A percentile compares a stretch with the other conserved stretches of the same genome.
Conservation (phyloP, 2,888 invertebrate species). For the Pyrrhia umbra region DNA sequence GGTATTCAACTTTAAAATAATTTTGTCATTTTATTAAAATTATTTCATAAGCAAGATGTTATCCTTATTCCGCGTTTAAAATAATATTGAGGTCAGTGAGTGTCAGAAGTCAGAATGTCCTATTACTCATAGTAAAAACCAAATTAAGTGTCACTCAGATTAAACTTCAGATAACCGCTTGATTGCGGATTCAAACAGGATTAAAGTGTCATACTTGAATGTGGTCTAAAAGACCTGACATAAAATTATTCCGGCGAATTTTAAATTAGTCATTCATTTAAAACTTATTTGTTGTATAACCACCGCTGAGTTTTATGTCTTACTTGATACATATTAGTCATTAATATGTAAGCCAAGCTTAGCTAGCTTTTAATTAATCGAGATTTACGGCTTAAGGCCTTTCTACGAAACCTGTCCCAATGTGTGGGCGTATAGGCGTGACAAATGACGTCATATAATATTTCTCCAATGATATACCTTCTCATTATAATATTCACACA, state of each 20-base stretch:
- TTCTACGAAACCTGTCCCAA: constrained; percentile 49
- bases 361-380: constrained; percentile 64
- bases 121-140: constrained; percentile 51
- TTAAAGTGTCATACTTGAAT: constrained; percentile 34
- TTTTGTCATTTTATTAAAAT: background rate
- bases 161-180: constrained; percentile 45
- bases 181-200: constrained; percentile 51
- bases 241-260: constrained; percentile 46
- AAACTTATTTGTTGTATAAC: constrained; percentile 13
- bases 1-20: too few species aligned
- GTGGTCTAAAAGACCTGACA: constrained; percentile 17
- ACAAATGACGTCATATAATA: constrained; percentile 60
- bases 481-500: constrained; percentile 78
- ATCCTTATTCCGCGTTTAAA: background rate
- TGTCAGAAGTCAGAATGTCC: constrained; percentile 1
- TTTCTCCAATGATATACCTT: constrained; percentile 73
- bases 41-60: background rate
- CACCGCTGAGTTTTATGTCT: constrained; percentile 30
- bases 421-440: constrained; percentile 61
- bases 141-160: constrained; percentile 55
- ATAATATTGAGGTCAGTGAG: background rate
- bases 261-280: constrained; percentile 55
- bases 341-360: constrained; percentile 52
- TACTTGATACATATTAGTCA: constrained; percentile 47
- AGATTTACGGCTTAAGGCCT: constrained; percentile 43